These are phyloP conservation scores for Pentalonia nigronervosa DNA, from an alignment of 1,140 invertebrate genomes.

Conservation along the genomic window DNA sequence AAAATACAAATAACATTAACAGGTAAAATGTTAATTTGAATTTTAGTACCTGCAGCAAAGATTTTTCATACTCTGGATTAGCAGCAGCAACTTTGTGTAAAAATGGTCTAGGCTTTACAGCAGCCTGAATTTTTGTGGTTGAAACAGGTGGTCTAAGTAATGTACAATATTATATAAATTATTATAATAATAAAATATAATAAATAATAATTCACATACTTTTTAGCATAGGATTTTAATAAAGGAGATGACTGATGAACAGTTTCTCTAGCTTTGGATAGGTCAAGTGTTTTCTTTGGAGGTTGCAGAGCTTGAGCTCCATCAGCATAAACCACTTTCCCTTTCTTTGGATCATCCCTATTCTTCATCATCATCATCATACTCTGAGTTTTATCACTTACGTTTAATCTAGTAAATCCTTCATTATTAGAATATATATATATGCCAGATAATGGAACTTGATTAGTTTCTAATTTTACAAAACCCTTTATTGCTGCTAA, in stretches of 20 bases:
- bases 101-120: slow-evolving; percentile 55
- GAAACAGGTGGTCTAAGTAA: slow-evolving; percentile 29
- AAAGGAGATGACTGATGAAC: slow-evolving; percentile 47
- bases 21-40: neutral
- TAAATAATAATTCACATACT: neutral
- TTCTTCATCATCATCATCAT: slow-evolving; percentile 56
- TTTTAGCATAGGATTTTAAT: slow-evolving; percentile 51
- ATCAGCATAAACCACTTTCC: slow-evolving; percentile 38
- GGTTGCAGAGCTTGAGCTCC: slow-evolving; percentile 29
- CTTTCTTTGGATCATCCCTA: slow-evolving; percentile 47
- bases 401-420: slow-evolving; percentile 42
- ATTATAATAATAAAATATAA: neutral
- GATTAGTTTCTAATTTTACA: slow-evolving; percentile 52
- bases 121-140: slow-evolving; percentile 45
- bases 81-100: slow-evolving; percentile 56
- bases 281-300: slow-evolving; percentile 37
- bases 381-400: slow-evolving; percentile 45
- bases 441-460: slow-evolving; percentile 49
- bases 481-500: slow-evolving; percentile 38
- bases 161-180: neutral
- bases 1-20: neutral
- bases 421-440: slow-evolving; percentile 34
- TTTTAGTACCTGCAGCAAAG: slow-evolving; percentile 36
- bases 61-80: slow-evolving; percentile 53
- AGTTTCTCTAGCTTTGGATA: slow-evolving; percentile 38